Base-by-base conservation (phyloP, 2,888 invertebrate genomes). In the Hemistola chrysoprasaria region DNA sequence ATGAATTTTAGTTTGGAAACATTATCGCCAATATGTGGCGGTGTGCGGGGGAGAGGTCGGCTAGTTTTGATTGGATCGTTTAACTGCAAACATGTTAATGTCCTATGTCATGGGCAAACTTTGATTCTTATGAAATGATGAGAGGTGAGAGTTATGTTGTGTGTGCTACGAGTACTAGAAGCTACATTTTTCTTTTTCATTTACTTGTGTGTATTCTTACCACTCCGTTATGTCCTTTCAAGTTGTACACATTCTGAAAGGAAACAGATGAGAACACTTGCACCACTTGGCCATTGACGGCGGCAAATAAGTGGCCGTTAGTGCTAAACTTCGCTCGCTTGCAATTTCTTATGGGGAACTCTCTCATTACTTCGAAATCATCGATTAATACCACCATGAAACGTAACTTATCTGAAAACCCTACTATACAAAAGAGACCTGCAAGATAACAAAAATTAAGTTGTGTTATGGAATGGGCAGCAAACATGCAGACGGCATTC, bases 231-330 rank as follows among this genome's bases (percentile, higher is more conserved):
- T 96, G 96, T 0, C 95, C 98, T 82, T 95, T 95, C 44, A 96
- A 87, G 60, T 93, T 91, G 52, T 91, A 92, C 31, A 94, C 76
- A 60, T 93, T 93, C 44, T 94, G 92, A 67, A 97, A 96, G 5
- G 94, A 94, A 3, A 95, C 92, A 0, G 95, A 93, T 0, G 95
- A 95, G 65, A 95, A 97, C 3, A 98, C 91, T 68, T 96, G 93
- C 30, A 98, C 94, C n/a, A 95, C 91, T 74, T 95, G 95, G 21
- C 94, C 94, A 62, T 96, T 95, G 3, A 95, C 95, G 6, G 96
- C 97, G 0, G 96, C 97, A 78, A 98, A 96, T n/a, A 95, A 73
- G 57, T 97, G 96, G 0, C 98, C 98, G 56, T 95, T 93, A 40
- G 92, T 92, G 62, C 97, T 97, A 80, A 97, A 98, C 20, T 90